Evolutionary conservation across 1,140 invertebrate species (phyloP).

Genomic region (Drosophila lacteicornis): DNA sequence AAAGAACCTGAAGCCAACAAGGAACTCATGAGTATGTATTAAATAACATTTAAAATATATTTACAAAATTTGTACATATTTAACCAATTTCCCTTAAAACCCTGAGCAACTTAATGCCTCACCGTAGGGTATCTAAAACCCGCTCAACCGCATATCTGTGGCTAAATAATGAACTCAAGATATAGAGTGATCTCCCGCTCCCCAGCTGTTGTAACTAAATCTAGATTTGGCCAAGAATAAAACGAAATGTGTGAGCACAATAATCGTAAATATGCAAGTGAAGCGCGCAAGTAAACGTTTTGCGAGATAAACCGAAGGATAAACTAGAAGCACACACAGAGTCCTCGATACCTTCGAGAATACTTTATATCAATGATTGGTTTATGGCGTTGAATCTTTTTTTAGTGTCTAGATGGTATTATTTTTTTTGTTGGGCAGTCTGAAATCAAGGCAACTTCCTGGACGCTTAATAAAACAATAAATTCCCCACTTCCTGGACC

Average conservation of each 20-base stretch:
- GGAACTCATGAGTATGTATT: no score
- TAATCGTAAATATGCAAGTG: conserved; percentile 61
- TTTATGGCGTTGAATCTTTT: conserved; percentile 26
- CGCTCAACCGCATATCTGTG: conserved; percentile 40
- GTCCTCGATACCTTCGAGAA: conserved; percentile 19
- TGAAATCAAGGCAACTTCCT: conserved; percentile 20
- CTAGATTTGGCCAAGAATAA: conserved; percentile 31
- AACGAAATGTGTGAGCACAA: conserved; percentile 44
- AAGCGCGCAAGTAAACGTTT: conserved; percentile 33
- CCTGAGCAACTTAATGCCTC: not conserved
- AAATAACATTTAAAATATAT: no score
- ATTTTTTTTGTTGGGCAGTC: not conserved
- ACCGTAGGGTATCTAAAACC: conserved; percentile 27
- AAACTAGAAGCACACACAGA: conserved; percentile 8
- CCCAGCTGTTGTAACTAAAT: conserved; percentile 30
- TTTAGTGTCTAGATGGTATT: conserved; percentile 8
- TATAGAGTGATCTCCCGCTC: conserved; percentile 27
- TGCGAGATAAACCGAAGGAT: conserved; percentile 32
- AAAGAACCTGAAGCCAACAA: no score
- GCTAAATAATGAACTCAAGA: conserved; percentile 48
- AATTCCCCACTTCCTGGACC: conserved; percentile 44
- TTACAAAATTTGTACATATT: not conserved
- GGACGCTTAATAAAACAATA: conserved; percentile 68
- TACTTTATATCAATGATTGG: conserved; percentile 49
- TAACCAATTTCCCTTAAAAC: not conserved